These are phyloP conservation scores for Drosophila quasianomalipes DNA, from an alignment of 2,888 invertebrate species.

Conservation along the genomic window DNA sequence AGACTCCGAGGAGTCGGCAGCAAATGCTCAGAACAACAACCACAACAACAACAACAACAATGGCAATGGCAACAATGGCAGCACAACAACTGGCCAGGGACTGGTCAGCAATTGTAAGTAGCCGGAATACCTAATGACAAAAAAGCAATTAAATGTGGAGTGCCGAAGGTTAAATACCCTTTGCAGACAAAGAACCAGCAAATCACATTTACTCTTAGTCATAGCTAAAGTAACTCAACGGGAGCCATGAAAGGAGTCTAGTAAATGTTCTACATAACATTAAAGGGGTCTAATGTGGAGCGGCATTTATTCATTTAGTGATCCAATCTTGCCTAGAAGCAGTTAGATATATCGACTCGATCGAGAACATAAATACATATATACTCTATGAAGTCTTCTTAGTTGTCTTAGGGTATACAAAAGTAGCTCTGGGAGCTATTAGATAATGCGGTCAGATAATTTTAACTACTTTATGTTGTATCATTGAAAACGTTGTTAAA, in stretches of 20 bases:
- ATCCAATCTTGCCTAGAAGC: not conserved
- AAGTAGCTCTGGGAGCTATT: rapidly evolving
- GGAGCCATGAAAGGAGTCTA: not conserved
- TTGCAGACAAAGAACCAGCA: not conserved
- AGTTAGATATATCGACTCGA: not conserved
- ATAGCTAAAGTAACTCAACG: rapidly evolving
- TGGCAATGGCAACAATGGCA: conserved; percentile 17
- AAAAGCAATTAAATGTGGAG: not conserved
- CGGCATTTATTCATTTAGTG: not conserved
- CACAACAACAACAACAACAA: conserved; percentile 14
- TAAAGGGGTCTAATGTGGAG: not conserved
- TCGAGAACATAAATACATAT: not conserved
- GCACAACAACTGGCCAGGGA: conserved; percentile 32
- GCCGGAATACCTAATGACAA: not conserved
- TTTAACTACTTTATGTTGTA: not conserved
- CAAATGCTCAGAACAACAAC: conserved; percentile 69
- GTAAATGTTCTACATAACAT: not conserved
- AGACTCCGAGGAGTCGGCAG: conserved; percentile 50
- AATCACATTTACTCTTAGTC: not conserved
- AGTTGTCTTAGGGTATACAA: not conserved
- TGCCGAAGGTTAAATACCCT: conserved; percentile 11
- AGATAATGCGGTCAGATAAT: not conserved
- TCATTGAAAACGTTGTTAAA: not conserved
- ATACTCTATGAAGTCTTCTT: not conserved
- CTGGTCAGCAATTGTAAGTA: conserved; percentile 82